Evolutionary conservation across 2,797 vertebrate genomes (phyloP), one percentile per base, ranked within the genome.

Genomic region (Enteromius argenteus): DNA sequence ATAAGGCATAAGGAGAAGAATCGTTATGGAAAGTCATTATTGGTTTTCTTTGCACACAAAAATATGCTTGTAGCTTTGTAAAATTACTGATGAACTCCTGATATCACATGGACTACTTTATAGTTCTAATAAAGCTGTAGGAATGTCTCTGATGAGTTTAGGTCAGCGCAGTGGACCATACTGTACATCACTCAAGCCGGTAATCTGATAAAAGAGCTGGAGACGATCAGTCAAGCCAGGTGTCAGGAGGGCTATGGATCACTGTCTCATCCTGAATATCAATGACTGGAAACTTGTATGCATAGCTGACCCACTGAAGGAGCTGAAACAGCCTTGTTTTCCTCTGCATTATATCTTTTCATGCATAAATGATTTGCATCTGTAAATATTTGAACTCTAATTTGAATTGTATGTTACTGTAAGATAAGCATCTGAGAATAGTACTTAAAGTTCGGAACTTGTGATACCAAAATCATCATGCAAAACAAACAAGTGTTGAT

Each of bases 201-300:
- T 90, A 90, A 92, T 86, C 30, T 75, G 89, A 92, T 88, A 72
- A 84, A 46, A 83, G 84, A 87, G 87, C 49, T 69, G 86, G 86
- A 86, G 85, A 64, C 53, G 66, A 91, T 88, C 80, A 9, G 84
- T 90, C 87, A 88, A 84, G 85, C 69, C 35, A 78, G 58, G 82
- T 88, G 74, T 88, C 89, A 84, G 56, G 68, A 66, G 84, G 89
- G 88, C 78, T 62, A 73, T 10, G 72, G 83, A 86, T 69, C 53
- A 49, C 86, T 69, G 84, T 77, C 35, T 27, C 81, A 79, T 79
- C 49, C 72, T 44, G 53, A 86, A 85, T 84, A 89, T 90, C 87
- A 37, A 83, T 84, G 85, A 39, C 46, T 62, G 44, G 80, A 81
- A 60, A 60, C n/a, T 19, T 58, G 42, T 64, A 8, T 32, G 60